Percentiles rank a stretch among this genome's conserved stretches.
These are phyloP conservation scores for Acipenser oxyrinchus DNA, from an alignment of 2,797 vertebrate species.

Conservation along the genomic window DNA sequence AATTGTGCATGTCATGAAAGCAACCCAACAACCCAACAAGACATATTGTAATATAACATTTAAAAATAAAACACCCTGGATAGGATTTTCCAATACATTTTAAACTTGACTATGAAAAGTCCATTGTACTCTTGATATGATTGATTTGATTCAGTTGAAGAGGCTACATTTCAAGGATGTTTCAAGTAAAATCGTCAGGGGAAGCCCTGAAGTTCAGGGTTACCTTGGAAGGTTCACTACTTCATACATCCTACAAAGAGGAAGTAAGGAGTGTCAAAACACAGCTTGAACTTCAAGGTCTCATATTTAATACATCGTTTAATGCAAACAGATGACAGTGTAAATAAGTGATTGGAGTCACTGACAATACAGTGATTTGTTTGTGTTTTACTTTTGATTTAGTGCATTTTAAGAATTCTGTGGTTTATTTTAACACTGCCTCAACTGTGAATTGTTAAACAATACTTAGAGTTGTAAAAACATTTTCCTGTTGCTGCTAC, in stretches of 20 bases:
- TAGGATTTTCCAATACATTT: too few relatives aligned
- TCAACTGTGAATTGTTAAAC: too few relatives aligned
- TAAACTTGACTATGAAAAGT: too few relatives aligned
- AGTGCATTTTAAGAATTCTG: background rate
- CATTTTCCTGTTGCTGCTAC: too few relatives aligned
- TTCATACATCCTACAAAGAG: slow-evolving; percentile 17
- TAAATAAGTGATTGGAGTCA: background rate
- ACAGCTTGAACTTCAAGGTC: background rate
- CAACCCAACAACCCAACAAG: too few relatives aligned
- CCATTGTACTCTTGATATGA: too few relatives aligned
- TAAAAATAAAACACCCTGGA: too few relatives aligned
- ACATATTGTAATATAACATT: too few relatives aligned
- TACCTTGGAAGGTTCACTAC: slow-evolving; percentile 17
- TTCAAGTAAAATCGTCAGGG: slow-evolving; percentile 43
- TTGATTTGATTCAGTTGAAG: background rate
- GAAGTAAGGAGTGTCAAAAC: slow-evolving; percentile 7
- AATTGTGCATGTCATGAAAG: too few relatives aligned
- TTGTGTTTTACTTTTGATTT: background rate
- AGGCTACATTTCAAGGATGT: slow-evolving; percentile 27
- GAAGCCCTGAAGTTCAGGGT: slow-evolving; percentile 13
- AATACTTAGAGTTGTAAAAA: too few relatives aligned
- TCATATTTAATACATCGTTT: background rate
- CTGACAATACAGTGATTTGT: background rate
- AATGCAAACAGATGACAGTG: background rate
- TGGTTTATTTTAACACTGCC: background rate